Conservation (phyloP, 2,113 vertebrate species). For the Zapornia atra region DNA sequence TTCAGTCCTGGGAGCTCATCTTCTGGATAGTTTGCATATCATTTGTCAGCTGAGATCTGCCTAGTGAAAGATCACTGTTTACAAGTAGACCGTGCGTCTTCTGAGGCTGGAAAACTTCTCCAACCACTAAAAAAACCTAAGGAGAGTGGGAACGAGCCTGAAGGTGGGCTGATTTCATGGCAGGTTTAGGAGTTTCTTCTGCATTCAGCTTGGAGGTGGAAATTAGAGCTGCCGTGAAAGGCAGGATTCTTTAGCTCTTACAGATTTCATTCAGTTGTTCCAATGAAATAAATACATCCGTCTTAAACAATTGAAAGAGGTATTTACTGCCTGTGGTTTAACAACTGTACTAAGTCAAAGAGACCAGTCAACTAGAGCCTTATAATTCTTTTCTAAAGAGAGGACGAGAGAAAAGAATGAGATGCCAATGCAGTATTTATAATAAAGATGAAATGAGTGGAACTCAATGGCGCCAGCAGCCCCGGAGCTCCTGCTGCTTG, state of each 20-base stretch:
- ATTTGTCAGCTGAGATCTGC: constrained; percentile 46
- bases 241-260: constrained; percentile 37
- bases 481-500: constrained; percentile 65
- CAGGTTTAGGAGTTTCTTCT: constrained; percentile 6
- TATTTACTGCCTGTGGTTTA: constrained; percentile 70
- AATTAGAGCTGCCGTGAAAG: not conserved
- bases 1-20: constrained; percentile 38
- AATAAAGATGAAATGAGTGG: constrained; percentile 72
- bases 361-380: constrained; percentile 62
- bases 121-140: not conserved
- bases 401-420: constrained; percentile 62
- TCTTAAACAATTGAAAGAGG: constrained; percentile 61
- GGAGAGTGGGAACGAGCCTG: not conserved
- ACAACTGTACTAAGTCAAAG: constrained; percentile 69
- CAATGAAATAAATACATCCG: constrained; percentile 55
- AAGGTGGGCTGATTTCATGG: not conserved
- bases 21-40: constrained; percentile 45
- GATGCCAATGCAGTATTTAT: constrained; percentile 68
- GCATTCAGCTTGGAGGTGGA: not conserved
- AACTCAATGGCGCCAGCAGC: constrained; percentile 70
- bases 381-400: constrained; percentile 67
- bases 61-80: constrained; percentile 33
- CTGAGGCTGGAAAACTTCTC: not conserved
- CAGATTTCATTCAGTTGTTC: constrained; percentile 36
- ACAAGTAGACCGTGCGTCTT: not conserved